phyloP scores from a whole-genome alignment of 2,888 invertebrate genomes.

The Lepidochitona cinerea region DNA sequence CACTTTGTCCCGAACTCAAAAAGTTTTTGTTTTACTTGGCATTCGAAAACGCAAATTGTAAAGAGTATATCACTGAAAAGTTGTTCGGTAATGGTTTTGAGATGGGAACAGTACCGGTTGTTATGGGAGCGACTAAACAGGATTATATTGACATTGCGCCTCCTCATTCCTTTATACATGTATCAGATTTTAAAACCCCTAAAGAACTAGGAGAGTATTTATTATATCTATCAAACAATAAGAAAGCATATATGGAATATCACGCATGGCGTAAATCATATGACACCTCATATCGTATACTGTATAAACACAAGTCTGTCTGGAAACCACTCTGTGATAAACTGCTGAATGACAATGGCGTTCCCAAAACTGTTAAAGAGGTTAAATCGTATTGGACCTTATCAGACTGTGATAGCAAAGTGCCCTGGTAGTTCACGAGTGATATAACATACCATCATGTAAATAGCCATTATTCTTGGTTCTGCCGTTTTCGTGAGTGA shows the following conservation, averaged over 20 bases:
- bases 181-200: background rate
- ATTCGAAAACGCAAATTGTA: conserved; percentile 2
- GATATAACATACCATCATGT: no score
- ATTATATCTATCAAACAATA: background rate
- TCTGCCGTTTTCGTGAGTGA: no score
- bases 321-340: background rate
- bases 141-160: background rate
- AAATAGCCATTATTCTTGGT: no score
- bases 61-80: background rate
- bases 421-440: no score
- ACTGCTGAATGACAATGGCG: background rate
- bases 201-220: background rate
- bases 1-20: background rate
- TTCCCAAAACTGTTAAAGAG: no score
- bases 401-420: no score
- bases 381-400: no score
- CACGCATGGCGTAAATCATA: background rate
- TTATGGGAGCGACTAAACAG: background rate
- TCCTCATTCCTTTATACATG: background rate
- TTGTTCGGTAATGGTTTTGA: background rate
- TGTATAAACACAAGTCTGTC: background rate
- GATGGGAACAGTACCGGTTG: conserved; percentile 4
- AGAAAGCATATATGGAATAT: conserved; percentile 7
- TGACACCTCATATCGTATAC: background rate
- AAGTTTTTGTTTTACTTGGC: background rate